A percentile compares a stretch with the other conserved stretches of the same genome.
These are phyloP conservation scores for Palythoa grandiflora DNA, from an alignment of 92 coral and sea anemone genomes.

Conservation along the genomic window DNA sequence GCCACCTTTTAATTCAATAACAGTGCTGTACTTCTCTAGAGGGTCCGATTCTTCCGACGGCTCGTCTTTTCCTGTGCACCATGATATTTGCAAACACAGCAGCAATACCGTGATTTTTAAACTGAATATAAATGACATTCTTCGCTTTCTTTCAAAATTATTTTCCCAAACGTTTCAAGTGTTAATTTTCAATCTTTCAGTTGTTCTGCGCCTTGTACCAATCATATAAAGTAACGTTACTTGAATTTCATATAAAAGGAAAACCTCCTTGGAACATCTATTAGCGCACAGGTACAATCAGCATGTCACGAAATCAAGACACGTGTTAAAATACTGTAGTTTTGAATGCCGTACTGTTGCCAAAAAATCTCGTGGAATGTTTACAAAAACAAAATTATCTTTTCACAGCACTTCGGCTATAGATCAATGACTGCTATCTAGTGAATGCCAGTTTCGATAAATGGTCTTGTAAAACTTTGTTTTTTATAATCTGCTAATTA, in stretches of 20 bases:
- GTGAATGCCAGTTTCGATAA: not conserved
- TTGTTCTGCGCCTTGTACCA: too few species aligned
- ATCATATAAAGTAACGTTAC: too few species aligned
- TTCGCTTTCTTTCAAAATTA: not conserved
- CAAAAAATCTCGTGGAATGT: not conserved
- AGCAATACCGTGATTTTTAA: not conserved
- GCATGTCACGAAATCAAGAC: too few species aligned
- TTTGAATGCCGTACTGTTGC: too few species aligned
- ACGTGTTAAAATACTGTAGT: too few species aligned
- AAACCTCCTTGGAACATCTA: too few species aligned
- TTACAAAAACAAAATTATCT: not conserved
- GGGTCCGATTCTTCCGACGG: not conserved
- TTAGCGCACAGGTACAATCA: too few species aligned
- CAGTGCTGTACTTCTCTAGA: constrained; percentile 22
- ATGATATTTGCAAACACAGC: not conserved
- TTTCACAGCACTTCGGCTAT: not conserved
- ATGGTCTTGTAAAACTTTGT: too few species aligned
- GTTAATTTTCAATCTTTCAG: too few species aligned
- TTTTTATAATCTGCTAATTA: too few species aligned
- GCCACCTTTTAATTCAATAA: constrained; percentile 81
- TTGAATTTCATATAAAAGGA: too few species aligned
- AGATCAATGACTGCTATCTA: not conserved
- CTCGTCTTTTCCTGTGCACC: not conserved
- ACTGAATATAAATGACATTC: not conserved
- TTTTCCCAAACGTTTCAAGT: too few species aligned